Percentiles rank a stretch among this genome's conserved stretches.
Evolutionary conservation across 2,113 vertebrate species (phyloP).

Genomic region (Catharus bicknelli): DNA sequence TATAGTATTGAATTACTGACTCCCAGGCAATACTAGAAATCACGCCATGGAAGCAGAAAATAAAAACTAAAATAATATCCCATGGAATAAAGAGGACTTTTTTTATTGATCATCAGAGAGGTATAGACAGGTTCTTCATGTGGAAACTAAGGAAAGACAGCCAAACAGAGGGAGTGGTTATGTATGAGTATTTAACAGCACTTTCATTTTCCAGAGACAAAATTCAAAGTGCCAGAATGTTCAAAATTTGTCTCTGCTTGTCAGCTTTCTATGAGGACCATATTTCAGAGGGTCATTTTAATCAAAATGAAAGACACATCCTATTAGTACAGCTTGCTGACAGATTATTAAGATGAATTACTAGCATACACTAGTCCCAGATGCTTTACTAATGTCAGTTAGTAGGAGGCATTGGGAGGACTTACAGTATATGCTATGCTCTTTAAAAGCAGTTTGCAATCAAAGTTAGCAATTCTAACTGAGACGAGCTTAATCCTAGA

Average conservation of each 20-base stretch:
- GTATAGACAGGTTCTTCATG: neutral
- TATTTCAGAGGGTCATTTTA: conserved; percentile 73
- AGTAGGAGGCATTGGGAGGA: conserved; percentile 42
- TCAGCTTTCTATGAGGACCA: conserved; percentile 54
- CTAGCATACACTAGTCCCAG: conserved; percentile 51
- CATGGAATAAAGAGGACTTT: neutral
- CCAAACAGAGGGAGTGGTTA: neutral
- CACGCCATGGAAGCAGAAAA: neutral
- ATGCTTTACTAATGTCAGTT: conserved; percentile 65
- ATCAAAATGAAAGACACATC: conserved; percentile 75
- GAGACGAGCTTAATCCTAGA: conserved; percentile 73
- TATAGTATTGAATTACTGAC: conserved; percentile 14
- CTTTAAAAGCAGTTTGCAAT: conserved; percentile 72
- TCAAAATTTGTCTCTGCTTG: conserved; percentile 51
- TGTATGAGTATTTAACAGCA: neutral
- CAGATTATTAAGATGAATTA: conserved; percentile 79
- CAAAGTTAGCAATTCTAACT: conserved; percentile 63
- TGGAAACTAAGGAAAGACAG: conserved; percentile 8
- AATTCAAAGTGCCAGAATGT: conserved; percentile 58
- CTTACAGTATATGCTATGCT: conserved; percentile 54
- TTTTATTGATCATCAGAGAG: neutral
- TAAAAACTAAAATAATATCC: neutral
- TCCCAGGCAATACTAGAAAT: neutral
- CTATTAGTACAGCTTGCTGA: conserved; percentile 74
- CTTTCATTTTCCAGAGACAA: conserved; percentile 39